Evolutionary conservation across 2,888 invertebrate species (phyloP).

Genomic region (Myopa testacea): DNA sequence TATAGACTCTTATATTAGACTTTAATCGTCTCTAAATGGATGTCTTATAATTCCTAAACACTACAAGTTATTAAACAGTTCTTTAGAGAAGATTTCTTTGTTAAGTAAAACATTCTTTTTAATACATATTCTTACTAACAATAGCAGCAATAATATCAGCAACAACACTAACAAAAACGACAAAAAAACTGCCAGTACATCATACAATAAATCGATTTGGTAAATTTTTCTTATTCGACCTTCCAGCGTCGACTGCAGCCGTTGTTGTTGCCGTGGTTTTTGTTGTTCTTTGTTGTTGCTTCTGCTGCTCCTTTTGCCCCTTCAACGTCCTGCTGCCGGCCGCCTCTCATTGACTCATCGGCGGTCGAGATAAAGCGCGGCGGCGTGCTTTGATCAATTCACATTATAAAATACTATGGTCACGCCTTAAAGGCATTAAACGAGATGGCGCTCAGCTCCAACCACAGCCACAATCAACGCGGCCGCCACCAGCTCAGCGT

Average conservation of each 20-base stretch:
- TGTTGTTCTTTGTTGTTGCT: slow-evolving; percentile 38
- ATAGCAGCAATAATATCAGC: no score
- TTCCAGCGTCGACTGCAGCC: neutral
- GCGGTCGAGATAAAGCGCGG: slow-evolving; percentile 63
- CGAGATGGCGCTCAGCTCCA: slow-evolving; percentile 68
- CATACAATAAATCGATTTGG: slow-evolving; percentile 58
- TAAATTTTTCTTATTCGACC: slow-evolving; percentile 57
- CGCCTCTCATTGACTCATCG: slow-evolving; percentile 49
- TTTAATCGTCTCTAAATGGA: no score
- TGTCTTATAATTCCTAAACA: neutral
- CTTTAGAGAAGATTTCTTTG: neutral
- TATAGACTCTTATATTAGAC: no score
- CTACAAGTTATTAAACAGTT: slow-evolving; percentile 12
- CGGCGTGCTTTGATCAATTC: slow-evolving; percentile 68
- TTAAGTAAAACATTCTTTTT: neutral
- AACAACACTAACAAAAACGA: neutral
- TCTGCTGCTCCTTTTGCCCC: slow-evolving; percentile 29
- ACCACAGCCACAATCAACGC: neutral
- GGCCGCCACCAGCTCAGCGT: neutral
- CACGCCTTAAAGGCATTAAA: slow-evolving; percentile 69
- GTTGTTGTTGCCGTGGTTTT: slow-evolving; percentile 21
- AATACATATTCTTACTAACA: no score
- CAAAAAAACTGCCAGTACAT: slow-evolving; percentile 41
- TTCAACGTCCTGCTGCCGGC: neutral
- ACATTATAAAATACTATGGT: slow-evolving; percentile 69